These are phyloP conservation scores for Halcyon leucocephala DNA, from an alignment of 2,797 vertebrate genomes.

Conservation along the genomic window DNA sequence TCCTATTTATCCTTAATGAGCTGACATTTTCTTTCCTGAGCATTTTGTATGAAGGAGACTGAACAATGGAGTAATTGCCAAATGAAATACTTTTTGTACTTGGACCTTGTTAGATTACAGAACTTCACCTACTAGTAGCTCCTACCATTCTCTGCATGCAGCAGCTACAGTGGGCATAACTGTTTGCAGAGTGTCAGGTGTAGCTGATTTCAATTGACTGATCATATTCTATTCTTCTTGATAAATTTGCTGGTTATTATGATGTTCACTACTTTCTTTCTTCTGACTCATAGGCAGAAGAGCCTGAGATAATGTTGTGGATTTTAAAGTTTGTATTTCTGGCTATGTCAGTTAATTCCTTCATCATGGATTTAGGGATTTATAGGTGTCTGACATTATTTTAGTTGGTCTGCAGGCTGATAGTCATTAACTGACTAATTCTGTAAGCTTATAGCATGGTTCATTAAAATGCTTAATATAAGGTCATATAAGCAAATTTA, in stretches of 20 bases:
- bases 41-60: not conserved
- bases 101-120: not conserved
- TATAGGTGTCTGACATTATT: not conserved
- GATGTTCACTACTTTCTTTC: not conserved
- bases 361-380: not conserved
- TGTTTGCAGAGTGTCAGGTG: not conserved
- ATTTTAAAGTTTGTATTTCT: not conserved
- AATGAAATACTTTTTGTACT: not conserved
- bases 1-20: not conserved
- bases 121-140: not conserved
- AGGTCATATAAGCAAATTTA: constrained; percentile 10
- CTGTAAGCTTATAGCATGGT: not conserved
- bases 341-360: not conserved
- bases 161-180: not conserved
- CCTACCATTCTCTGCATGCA: not conserved
- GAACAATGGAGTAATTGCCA: not conserved
- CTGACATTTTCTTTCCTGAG: not conserved
- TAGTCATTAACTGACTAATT: not conserved
- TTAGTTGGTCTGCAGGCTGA: not conserved
- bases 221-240: not conserved
- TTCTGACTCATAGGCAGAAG: not conserved
- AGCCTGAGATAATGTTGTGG: not conserved
- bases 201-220: not conserved
- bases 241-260: not conserved
- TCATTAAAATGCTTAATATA: not conserved